phyloP scores from a whole-genome alignment of 1,140 invertebrate genomes.

The Chrysoperla carnea region DNA sequence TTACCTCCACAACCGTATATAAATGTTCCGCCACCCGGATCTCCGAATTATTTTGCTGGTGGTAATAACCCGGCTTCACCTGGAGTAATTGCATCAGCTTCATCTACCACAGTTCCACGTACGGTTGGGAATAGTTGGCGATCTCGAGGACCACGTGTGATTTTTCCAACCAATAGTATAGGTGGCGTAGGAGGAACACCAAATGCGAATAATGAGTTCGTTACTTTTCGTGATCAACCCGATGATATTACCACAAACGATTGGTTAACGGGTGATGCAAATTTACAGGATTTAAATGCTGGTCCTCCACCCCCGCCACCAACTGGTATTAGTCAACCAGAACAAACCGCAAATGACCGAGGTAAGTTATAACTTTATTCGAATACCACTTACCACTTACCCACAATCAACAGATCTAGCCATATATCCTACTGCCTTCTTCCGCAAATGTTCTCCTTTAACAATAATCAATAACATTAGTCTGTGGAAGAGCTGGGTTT shows the following conservation, averaged over 20 bases:
- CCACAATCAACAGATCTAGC: too few species aligned
- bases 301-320: not conserved
- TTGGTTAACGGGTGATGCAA: constrained; percentile 17
- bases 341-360: constrained; percentile 16
- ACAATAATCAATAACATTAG: not conserved
- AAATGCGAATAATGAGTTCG: constrained; percentile 10
- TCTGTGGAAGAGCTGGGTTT: not conserved
- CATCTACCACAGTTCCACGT: constrained; percentile 3
- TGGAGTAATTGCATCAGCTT: too few species aligned
- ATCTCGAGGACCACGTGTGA: constrained; percentile 15
- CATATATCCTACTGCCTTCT: not conserved
- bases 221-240: constrained; percentile 17
- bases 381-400: not conserved
- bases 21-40: not conserved
- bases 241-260: constrained; percentile 15
- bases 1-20: not conserved
- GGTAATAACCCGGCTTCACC: not conserved
- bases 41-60: not conserved
- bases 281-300: constrained; percentile 16
- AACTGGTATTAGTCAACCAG: constrained; percentile 6
- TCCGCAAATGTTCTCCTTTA: too few species aligned
- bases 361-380: constrained; percentile 10
- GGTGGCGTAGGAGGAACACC: too few species aligned
- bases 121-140: constrained; percentile 12
- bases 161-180: constrained; percentile 14